Conservation (phyloP, 2,797 vertebrate genomes). For the Chelonia mydas region DNA sequence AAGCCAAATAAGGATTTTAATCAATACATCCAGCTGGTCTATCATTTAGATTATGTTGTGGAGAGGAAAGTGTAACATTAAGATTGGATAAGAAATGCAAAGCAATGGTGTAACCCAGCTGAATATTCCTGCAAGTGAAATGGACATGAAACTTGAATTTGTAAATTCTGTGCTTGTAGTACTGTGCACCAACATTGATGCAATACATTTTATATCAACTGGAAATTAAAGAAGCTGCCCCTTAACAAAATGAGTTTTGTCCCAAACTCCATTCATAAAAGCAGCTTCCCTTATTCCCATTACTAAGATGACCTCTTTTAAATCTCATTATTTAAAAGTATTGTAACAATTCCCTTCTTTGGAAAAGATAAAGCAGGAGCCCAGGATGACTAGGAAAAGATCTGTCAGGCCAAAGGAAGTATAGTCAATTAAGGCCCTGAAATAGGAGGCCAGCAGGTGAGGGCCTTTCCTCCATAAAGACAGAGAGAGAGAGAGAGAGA, state of each 20-base stretch:
- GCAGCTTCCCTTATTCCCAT: background rate
- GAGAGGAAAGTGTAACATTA: constrained; percentile 47
- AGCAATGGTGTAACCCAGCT: background rate
- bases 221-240: constrained; percentile 1
- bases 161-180: constrained; percentile 27
- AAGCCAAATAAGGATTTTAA: constrained; percentile 64
- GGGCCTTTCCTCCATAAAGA: background rate
- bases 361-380: background rate
- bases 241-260: constrained; percentile 34
- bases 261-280: constrained; percentile 14
- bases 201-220: constrained; percentile 18
- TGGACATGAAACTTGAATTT: constrained; percentile 50
- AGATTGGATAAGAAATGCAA: constrained; percentile 63
- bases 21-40: constrained; percentile 66
- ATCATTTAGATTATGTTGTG: constrained; percentile 39
- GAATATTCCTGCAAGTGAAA: constrained; percentile 23
- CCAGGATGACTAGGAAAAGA: background rate
- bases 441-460: background rate
- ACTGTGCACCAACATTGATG: background rate
- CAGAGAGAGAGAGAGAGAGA: background rate
- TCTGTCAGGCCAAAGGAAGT: background rate
- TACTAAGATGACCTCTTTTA: constrained; percentile 34
- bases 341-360: background rate
- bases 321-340: constrained; percentile 13
- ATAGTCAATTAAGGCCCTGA: background rate